Conservation (phyloP, 2,888 invertebrate species). For the Corythucha ciliata region DNA sequence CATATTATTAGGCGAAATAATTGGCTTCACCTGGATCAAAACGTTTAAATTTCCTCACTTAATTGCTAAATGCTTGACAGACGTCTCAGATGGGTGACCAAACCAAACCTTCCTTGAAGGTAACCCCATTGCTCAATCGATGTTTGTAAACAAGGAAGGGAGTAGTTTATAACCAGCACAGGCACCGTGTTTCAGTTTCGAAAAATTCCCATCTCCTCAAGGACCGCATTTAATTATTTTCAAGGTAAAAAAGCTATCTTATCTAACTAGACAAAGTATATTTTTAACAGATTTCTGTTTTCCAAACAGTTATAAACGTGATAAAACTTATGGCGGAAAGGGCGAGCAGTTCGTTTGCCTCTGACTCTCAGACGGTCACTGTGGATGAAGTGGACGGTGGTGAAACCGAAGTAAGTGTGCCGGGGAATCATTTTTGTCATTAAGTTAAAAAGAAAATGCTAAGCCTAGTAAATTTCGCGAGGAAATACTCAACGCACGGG, state of each 20-base stretch:
- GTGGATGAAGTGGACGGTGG: conserved; percentile 24
- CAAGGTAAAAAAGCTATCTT: background rate
- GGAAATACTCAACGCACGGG: no score
- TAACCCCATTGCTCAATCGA: no score
- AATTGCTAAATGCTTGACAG: no score
- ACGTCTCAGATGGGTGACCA: no score
- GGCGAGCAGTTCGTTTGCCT: conserved; percentile 15
- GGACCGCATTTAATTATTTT: background rate
- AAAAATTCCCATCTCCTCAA: background rate
- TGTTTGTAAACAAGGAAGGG: no score
- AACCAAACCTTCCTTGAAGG: no score
- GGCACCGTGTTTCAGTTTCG: no score
- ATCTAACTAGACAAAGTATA: background rate
- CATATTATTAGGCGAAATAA: no score
- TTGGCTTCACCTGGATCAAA: no score
- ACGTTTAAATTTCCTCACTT: no score
- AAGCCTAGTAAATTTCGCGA: background rate
- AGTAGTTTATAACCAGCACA: no score
- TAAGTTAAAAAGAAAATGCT: background rate
- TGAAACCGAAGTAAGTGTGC: conserved; percentile 28
- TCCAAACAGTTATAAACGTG: background rate
- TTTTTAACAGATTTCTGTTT: background rate
- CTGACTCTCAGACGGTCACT: conserved; percentile 22
- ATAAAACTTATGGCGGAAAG: conserved; percentile 24
- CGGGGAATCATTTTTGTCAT: no score